Base-by-base conservation (phyloP, 2,113 vertebrate genomes). In the Myrmecophaga tridactyla region DNA sequence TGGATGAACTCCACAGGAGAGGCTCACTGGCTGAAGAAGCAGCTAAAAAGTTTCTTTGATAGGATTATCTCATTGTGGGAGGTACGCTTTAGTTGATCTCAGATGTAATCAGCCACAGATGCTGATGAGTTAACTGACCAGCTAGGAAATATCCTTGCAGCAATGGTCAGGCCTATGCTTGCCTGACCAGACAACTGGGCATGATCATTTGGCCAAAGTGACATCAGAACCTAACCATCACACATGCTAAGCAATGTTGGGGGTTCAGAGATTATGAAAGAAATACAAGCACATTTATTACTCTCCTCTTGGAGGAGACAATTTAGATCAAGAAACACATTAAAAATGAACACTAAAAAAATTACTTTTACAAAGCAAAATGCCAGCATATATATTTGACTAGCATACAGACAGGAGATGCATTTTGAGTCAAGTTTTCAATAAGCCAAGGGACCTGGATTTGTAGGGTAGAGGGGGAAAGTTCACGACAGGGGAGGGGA, bases 291-390 rank as follows among this genome's bases (percentile, higher is more conserved):
- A n/a, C 21, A 1, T 34, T 83, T 56, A 82, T 72, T 53, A 1
- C 67, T 83, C 4, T 5, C 51, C 39, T 84, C 67, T 43, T 69
- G 25, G 63, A 80, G 41, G 43, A 21, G 60, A 36, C 20, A 3
- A 25, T 65, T 43, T 72, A 70, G 69, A 58, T 84, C 58, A 93
- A 41, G 80, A 87, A 70, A 89, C 27, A 48, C 27, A 62, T 11
- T n/a, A 72, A 82, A 60, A 91, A 13, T 23, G 69, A 70, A 86
- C 20, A 72, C n/a, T 76, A 56, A 65, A 77, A 89, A 72, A 73
- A 67, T 84, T 41, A 70, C 36, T 78, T 88, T 67, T 60, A 41
- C 48, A 93, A 95, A 89, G 83, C 67, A 86, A 90, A 96, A 43
- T 13, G 36, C 18, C 75, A 76, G 3, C 25, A 43, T 27, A 46